Base-by-base conservation (phyloP, 1,140 invertebrate genomes). In the Hypothenemus hampei region DNA sequence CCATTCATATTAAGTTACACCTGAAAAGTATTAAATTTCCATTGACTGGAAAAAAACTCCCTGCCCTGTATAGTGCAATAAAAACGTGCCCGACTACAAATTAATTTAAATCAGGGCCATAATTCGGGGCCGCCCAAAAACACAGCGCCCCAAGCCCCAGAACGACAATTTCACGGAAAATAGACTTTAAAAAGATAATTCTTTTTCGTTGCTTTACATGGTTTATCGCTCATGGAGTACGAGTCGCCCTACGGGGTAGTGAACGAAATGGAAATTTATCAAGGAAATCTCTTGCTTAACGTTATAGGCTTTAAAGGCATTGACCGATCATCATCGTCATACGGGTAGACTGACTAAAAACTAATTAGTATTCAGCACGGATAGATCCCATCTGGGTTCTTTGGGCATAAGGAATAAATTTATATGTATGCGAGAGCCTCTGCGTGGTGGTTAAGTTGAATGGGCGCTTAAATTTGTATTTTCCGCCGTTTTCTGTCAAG, bases 81-180 rank as follows among this genome's bases (percentile, higher is more conserved):
- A 35, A 35, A 35, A 10, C 11, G 4, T n/a, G 41, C 10, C 16
- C 13, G 45, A 47, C 15, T 35, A 47, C 45, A 35, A 47, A 47
- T 47, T 47, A 47, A 47, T 47, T 47, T 35, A 47, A 47, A 47
- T 35, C 45, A 47, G 45, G 24, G 19, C 45, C 45, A 47, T 45
- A 29, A 45, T 45, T 45, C 24, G 43, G 40, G 24, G 19, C 16
- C 8, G n/a, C n/a, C n/a, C n/a, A n/a, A 4, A 15, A 33, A 44
- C 41, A 44, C 10, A 3, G 45, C 45, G 24, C 11, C 21, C 7
- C 20, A 6, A n/a, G 45, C 26, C 29, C 31, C 18, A 3, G 45
- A 47, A 35, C 19, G 45, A 18, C 45, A 47, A 21, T 47, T 47
- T 47, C 8, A 31, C 45, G 24, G 45, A 35, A 35, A 47, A 47